phyloP scores from a whole-genome alignment of 1,140 invertebrate genomes.

The Bradynema listronoti region DNA sequence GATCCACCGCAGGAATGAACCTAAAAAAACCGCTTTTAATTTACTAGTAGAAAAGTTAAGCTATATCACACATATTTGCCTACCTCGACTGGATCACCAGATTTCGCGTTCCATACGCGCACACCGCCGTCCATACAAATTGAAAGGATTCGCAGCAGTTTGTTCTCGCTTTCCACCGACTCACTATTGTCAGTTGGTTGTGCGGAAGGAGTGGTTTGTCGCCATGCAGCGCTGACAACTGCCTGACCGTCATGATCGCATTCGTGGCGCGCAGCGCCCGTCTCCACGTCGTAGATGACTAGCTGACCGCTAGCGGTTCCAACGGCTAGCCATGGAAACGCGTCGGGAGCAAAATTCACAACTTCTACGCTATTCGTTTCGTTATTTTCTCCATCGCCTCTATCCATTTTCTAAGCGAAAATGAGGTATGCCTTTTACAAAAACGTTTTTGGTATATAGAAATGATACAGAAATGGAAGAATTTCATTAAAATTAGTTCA shows the following conservation, averaged over 20 bases:
- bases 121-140: slow-evolving; percentile 31
- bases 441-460: no score
- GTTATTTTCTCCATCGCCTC: no score
- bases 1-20: slow-evolving; percentile 22
- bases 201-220: neutral
- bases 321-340: slow-evolving; percentile 34
- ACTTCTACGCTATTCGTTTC: slow-evolving; percentile 23
- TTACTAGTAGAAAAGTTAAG: neutral
- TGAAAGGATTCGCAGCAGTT: slow-evolving; percentile 27
- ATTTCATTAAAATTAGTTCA: no score
- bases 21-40: slow-evolving; percentile 17
- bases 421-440: no score
- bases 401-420: no score
- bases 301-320: slow-evolving; percentile 20
- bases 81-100: slow-evolving; percentile 29
- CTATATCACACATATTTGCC: neutral
- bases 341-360: slow-evolving; percentile 19
- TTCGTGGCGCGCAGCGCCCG: slow-evolving; percentile 19
- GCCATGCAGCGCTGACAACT: slow-evolving; percentile 29
- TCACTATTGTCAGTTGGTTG: no score
- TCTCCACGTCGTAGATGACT: slow-evolving; percentile 28
- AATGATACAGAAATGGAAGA: no score
- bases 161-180: no score
- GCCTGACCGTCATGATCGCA: slow-evolving; percentile 30
- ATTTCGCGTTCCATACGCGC: slow-evolving; percentile 33